A percentile compares a stretch with the other conserved stretches of the same genome.
Evolutionary conservation across 2,888 invertebrate genomes (phyloP).

Genomic region (Troides aeacus): DNA sequence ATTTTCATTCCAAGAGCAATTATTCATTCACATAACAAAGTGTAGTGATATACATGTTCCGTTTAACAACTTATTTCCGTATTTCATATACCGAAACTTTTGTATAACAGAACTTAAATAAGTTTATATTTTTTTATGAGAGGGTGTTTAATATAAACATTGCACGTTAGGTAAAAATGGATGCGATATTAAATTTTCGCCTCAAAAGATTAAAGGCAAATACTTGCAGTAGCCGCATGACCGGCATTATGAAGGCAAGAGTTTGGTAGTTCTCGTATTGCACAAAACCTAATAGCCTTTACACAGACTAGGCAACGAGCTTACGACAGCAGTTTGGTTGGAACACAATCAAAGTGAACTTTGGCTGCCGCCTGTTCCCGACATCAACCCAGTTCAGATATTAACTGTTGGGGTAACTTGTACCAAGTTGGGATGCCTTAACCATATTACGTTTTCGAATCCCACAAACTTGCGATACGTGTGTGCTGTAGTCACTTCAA

Average conservation of each 20-base stretch:
- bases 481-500: conserved; percentile 2
- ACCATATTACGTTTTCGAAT: conserved; percentile 34
- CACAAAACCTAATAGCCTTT: conserved; percentile 29
- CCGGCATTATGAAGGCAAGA: conserved; percentile 19
- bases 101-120: too few species aligned
- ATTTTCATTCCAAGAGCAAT: too few species aligned
- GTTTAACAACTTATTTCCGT: too few species aligned
- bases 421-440: conserved; percentile 38
- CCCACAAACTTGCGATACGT: conserved; percentile 15
- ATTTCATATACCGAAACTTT: too few species aligned
- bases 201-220: conserved; percentile 13
- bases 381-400: conserved; percentile 35
- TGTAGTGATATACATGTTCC: too few species aligned
- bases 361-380: conserved; percentile 30
- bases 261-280: conserved; percentile 24
- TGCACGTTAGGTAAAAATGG: too few species aligned
- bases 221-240: conserved; percentile 1
- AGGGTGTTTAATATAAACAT: too few species aligned
- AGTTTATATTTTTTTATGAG: too few species aligned
- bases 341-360: conserved; percentile 37
- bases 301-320: conserved; percentile 26
- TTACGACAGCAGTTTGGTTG: conserved; percentile 29
- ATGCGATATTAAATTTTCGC: neutral
- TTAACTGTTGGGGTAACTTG: conserved; percentile 35
- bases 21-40: too few species aligned